A percentile compares a stretch with the other conserved stretches of the same genome.
Evolutionary conservation across 2,888 invertebrate genomes (phyloP).

Genomic region (Chaetogeoica ovagalla): DNA sequence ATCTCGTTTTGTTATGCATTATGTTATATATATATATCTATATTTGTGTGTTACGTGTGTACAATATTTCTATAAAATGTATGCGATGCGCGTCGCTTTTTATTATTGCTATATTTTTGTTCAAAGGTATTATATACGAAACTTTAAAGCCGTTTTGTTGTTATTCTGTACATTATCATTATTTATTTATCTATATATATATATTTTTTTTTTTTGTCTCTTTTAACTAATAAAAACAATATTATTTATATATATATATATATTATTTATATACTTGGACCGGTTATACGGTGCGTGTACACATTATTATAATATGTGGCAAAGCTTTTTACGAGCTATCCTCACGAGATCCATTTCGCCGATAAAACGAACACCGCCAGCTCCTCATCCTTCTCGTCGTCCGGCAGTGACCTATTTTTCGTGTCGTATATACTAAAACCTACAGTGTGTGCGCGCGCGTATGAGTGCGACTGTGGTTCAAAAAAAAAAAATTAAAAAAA

Average conservation of each 20-base stretch:
- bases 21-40: background rate
- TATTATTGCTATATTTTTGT: conserved; percentile 52
- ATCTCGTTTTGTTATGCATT: too few species aligned
- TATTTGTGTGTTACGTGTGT: conserved; percentile 11
- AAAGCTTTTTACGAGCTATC: conserved; percentile 28
- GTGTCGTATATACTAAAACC: too few species aligned
- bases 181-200: conserved; percentile 1
- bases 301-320: background rate
- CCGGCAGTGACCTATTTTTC: too few species aligned
- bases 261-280: conserved; percentile 3
- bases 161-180: conserved; percentile 49
- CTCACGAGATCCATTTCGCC: conserved; percentile 7
- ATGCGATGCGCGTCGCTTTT: conserved; percentile 28
- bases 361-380: background rate
- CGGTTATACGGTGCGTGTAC: background rate
- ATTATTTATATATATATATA: conserved; percentile 32
- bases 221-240: conserved; percentile 40
- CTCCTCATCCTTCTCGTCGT: too few species aligned
- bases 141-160: conserved; percentile 40
- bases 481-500: too few species aligned
- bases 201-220: conserved; percentile 24
- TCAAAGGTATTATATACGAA: conserved; percentile 48
- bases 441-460: too few species aligned
- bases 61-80: background rate
- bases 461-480: too few species aligned